These are phyloP conservation scores for Nephotettix cincticeps DNA, from an alignment of 1,140 invertebrate genomes.

Conservation along the genomic window DNA sequence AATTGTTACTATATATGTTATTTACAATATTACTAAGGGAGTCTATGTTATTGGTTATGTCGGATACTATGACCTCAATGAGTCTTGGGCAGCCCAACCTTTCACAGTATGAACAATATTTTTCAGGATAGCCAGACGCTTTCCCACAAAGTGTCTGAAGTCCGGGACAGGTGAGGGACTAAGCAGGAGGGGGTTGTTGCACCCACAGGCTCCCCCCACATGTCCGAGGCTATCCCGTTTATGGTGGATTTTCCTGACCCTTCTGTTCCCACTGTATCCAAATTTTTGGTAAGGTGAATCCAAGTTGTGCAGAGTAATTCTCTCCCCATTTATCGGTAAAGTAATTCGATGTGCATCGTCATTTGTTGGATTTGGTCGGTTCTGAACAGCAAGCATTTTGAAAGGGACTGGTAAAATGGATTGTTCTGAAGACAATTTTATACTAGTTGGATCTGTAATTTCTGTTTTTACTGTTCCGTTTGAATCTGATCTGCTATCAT, in stretches of 20 bases:
- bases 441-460: too few relatives aligned
- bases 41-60: neutral
- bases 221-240: neutral
- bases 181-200: neutral
- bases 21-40: neutral
- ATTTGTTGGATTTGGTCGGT: neutral
- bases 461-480: neutral
- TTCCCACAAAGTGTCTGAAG: neutral
- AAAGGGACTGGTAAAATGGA: too few relatives aligned
- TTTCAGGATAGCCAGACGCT: neutral
- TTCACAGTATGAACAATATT: slow-evolving; percentile 14
- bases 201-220: neutral
- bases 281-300: neutral
- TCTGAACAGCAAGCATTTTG: too few relatives aligned
- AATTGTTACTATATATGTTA: neutral
- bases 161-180: neutral
- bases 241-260: too few relatives aligned
- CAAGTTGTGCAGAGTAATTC: neutral
- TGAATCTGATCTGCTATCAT: neutral
- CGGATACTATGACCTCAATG: neutral
- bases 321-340: neutral
- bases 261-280: neutral
- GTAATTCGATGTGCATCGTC: neutral
- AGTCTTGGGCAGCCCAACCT: neutral
- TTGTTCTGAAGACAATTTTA: too few relatives aligned